Base-by-base conservation (phyloP, 2,888 invertebrate species). In the Baronia brevicornis region DNA sequence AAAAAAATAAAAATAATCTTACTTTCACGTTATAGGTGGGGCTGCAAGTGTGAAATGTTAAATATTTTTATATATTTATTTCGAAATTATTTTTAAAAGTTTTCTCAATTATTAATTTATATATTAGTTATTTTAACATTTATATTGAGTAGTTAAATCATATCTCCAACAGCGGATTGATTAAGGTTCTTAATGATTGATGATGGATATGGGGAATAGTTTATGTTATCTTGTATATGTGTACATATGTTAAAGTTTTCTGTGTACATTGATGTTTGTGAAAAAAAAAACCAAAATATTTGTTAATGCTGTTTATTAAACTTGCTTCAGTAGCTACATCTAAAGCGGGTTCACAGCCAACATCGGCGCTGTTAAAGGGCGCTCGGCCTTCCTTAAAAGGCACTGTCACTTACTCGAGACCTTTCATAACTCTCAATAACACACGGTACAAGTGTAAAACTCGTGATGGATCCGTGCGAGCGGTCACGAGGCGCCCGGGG, bases 351-450 rank as follows among this genome's bases (percentile, higher is more conserved):
- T 31, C 33, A 28, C 36, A 24, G 42, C 33, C 30, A 29, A 36
- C 37, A 29, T 36, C 42, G 25, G 32, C 25, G 37, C 43, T 52
- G 45, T 50, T 51, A 59, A 61, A 60, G 59, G 60, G 53, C 57
- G 53, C 43, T 43, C 45, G 44, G 54, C 48, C 49, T 45, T 43
- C 71, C 66, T 54, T 73, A 75, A 72, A 80, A 68, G 78, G 73
- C 49, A 43, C 60, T 67, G 73, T 74, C 74, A 73, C 68, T 70
- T 68, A 62, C 59, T 46, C 53, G 56, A 50, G 54, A 61, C 65
- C 69, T 78, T 77, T 79, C 77, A 79, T 78, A 77, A 75, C 63
- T 69, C 66, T 67, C 72, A 74, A 77, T 71, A 71, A 71, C 70
- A 73, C 73, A 63, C 71, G 62, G 67, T 63, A 55, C 54, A 64